Percentiles rank a stretch among this genome's conserved stretches.
Evolutionary conservation across 2,888 invertebrate species (phyloP).

Genomic region (Hyposoter didymator): DNA sequence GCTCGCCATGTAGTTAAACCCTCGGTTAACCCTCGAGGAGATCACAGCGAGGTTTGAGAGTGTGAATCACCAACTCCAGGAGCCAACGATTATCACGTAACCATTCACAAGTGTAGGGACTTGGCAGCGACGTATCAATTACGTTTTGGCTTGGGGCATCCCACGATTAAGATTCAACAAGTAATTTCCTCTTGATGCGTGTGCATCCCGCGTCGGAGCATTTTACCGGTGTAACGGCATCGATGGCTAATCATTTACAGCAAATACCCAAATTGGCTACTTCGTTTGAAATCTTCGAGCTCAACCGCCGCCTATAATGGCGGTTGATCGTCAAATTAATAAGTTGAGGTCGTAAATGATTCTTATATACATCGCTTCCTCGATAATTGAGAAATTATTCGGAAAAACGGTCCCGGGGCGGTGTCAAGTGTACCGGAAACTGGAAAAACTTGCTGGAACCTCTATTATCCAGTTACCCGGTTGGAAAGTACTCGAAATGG

Average conservation of each 20-base stretch:
- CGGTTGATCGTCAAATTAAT: not conserved
- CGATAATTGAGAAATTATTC: constrained; percentile 25
- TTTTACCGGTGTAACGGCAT: not conserved
- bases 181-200: not conserved
- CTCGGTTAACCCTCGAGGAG: constrained; percentile 34
- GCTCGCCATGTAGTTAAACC: constrained; percentile 30
- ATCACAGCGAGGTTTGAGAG: no score
- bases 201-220: not conserved
- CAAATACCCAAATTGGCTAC: not conserved
- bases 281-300: not conserved
- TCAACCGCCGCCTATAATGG: not conserved
- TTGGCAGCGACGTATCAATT: constrained; percentile 18
- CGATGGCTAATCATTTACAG: not conserved
- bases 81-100: constrained; percentile 50
- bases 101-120: not conserved
- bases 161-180: constrained; percentile 7
- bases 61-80: constrained; percentile 44
- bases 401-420: not conserved
- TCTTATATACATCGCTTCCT: not conserved
- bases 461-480: constrained; percentile 55
- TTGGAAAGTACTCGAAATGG: constrained; percentile 51
- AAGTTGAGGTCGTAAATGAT: not conserved
- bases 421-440: constrained; percentile 32
- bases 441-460: constrained; percentile 23
- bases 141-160: constrained; percentile 1